These are phyloP conservation scores for Leptopilina syphax DNA, from an alignment of 2,888 invertebrate species.

Conservation along the genomic window DNA sequence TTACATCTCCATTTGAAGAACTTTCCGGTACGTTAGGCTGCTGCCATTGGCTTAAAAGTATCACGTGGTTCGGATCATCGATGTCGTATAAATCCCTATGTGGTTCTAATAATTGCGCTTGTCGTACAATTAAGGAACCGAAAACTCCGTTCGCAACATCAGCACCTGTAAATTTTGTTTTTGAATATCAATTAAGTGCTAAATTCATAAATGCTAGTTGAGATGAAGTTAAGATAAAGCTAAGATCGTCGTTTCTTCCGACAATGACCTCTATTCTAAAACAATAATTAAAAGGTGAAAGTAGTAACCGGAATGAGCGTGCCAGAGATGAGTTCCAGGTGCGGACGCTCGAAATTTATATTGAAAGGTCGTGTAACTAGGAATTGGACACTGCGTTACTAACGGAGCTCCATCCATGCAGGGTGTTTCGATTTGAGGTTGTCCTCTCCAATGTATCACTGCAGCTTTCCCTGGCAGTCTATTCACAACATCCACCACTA, in stretches of 20 bases:
- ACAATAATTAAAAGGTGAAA: background rate
- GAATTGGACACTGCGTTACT: constrained; percentile 87
- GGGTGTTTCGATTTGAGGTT: constrained; percentile 81
- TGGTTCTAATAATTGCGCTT: constrained; percentile 81
- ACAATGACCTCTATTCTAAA: constrained; percentile 5
- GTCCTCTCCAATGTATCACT: constrained; percentile 88
- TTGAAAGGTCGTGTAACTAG: constrained; percentile 83
- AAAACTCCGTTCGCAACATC: constrained; percentile 84
- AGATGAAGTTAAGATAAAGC: too few relatives aligned
- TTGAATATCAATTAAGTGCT: too few relatives aligned
- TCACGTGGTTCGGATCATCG: constrained; percentile 84
- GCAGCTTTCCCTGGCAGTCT: constrained; percentile 83
- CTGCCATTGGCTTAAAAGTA: constrained; percentile 86
- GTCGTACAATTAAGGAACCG: constrained; percentile 85
- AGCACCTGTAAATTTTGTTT: constrained; percentile 75
- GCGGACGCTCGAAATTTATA: constrained; percentile 84
- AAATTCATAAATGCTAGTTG: too few relatives aligned
- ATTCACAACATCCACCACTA: constrained; percentile 86
- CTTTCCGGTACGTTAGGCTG: constrained; percentile 76
- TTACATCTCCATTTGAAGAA: constrained; percentile 74
- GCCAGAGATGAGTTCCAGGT: constrained; percentile 86
- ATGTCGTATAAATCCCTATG: constrained; percentile 83
- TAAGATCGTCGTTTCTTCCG: background rate
- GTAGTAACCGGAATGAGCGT: constrained; percentile 79
- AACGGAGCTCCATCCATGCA: constrained; percentile 88